These are phyloP conservation scores for Stenurella melanura DNA, from an alignment of 2,888 invertebrate species.

Conservation along the genomic window DNA sequence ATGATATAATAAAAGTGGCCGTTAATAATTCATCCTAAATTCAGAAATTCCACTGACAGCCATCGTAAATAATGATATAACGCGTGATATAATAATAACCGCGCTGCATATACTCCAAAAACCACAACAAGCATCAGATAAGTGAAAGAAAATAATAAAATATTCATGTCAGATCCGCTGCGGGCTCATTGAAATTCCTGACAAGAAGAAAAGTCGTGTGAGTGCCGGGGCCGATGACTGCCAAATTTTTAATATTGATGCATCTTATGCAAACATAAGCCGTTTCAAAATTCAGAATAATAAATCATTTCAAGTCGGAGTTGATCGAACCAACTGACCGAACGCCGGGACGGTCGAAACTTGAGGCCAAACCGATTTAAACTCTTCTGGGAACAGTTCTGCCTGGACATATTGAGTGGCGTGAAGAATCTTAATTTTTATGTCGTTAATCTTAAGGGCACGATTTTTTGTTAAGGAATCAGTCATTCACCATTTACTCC, in stretches of 20 bases:
- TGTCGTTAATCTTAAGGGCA: not conserved
- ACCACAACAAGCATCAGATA: slow-evolving; percentile 2
- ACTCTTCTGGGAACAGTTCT: slow-evolving; percentile 2
- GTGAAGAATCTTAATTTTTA: not conserved
- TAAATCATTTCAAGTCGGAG: slow-evolving; percentile 38
- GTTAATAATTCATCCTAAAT: not conserved
- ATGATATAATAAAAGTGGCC: not conserved
- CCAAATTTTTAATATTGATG: slow-evolving; percentile 59
- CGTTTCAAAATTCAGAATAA: slow-evolving; percentile 49
- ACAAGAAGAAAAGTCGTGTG: slow-evolving; percentile 17
- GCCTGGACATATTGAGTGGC: not conserved
- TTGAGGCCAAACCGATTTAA: not conserved
- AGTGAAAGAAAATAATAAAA: slow-evolving; percentile 32
- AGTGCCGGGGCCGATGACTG: slow-evolving; percentile 57
- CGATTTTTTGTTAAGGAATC: not conserved
- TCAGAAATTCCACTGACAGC: slow-evolving; percentile 1
- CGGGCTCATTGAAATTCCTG: slow-evolving; percentile 34
- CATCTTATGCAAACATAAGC: slow-evolving; percentile 50
- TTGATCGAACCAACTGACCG: slow-evolving; percentile 30
- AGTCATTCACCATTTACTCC: not conserved
- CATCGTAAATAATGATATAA: slow-evolving; percentile 22
- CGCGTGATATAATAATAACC: slow-evolving; percentile 17
- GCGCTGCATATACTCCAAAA: not conserved
- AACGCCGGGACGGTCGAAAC: slow-evolving; percentile 2
- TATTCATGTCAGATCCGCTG: slow-evolving; percentile 26